Evolutionary conservation across 2,113 vertebrate genomes (phyloP), one percentile per base, ranked within the genome.

Genomic region (Rhynchopsitta pachyrhyncha): DNA sequence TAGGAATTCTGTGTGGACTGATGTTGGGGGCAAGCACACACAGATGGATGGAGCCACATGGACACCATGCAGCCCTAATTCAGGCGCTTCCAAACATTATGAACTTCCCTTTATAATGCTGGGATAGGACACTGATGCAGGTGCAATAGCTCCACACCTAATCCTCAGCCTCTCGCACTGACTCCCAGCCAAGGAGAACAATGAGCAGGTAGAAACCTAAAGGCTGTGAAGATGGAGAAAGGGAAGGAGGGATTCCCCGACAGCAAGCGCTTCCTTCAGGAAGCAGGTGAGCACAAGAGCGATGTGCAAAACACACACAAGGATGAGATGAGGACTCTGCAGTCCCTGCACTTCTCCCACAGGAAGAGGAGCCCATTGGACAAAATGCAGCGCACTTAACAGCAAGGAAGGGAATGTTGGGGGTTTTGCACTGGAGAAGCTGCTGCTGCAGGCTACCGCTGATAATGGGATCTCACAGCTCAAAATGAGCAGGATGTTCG

Each of bases 251-350:
- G 49, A 10, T 39, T 39, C 66, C 55, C 46, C 1, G 4, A 27
- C 23, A 52, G 46, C 73, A 60, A 16, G 37, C 3, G 42, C 52
- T 77, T 35, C 37, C 53, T 31, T 42, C 53, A 31, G n/a, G 68
- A n/a, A 4, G 5, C 9, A 8, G 20, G 16, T 7, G 16, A 39
- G 23, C n/a, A 23, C 1, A 7, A 29, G n/a, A 55, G 35, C 2
- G 4, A 53, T 25, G 35, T 6, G 19, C 20, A 57, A 59, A 59
- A 31, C 7, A 42, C 42, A 50, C 31, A 28, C 25, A 42, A 57
- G 27, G 44, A 13, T 33, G 69, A 33, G 69, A 25, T 2, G 37
- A 23, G 42, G 50, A 42, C 16, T 17, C 15, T 20, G 50, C 76
- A 47, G 28, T 20, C 47, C 28, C 50, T 37, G 52, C 23, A 3